phyloP scores from a whole-genome alignment of 2,113 vertebrate genomes.

The Xiphophorus maculatus region DNA sequence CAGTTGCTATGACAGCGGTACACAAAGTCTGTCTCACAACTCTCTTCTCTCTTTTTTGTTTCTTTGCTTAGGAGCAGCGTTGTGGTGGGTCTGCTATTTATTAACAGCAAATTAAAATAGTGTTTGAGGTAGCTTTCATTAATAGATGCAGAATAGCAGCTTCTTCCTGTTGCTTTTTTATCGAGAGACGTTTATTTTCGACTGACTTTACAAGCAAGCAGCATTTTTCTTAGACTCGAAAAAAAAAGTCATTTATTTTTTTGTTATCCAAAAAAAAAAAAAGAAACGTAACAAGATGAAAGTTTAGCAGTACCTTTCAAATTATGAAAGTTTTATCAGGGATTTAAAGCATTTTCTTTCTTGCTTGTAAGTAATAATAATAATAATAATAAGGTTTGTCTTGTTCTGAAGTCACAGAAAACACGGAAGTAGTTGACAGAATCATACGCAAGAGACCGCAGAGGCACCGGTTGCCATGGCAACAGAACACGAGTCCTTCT shows the following conservation, averaged over 20 bases:
- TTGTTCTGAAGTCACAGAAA: neutral
- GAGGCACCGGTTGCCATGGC: slow-evolving; percentile 53
- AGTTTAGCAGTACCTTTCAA: neutral
- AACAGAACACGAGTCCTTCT: slow-evolving; percentile 37
- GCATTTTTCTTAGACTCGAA: neutral
- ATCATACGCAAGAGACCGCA: neutral
- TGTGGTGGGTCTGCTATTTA: neutral
- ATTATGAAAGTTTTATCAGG: neutral
- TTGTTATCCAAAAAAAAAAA: too few relatives aligned
- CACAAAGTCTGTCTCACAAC: neutral
- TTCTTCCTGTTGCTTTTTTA: neutral
- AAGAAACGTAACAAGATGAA: neutral
- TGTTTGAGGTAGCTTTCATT: neutral
- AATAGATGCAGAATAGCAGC: too few relatives aligned
- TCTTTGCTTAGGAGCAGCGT: neutral
- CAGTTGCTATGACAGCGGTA: neutral
- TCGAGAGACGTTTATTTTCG: neutral
- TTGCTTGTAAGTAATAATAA: neutral
- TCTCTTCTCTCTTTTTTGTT: neutral
- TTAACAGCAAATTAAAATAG: neutral
- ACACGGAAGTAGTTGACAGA: neutral
- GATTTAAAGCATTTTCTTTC: neutral
- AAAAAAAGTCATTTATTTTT: too few relatives aligned
- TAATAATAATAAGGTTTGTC: neutral
- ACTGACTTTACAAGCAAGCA: neutral